These are phyloP conservation scores for Scelioninae gen. 1 DNA, from an alignment of 2,888 invertebrate species.

Conservation along the genomic window DNA sequence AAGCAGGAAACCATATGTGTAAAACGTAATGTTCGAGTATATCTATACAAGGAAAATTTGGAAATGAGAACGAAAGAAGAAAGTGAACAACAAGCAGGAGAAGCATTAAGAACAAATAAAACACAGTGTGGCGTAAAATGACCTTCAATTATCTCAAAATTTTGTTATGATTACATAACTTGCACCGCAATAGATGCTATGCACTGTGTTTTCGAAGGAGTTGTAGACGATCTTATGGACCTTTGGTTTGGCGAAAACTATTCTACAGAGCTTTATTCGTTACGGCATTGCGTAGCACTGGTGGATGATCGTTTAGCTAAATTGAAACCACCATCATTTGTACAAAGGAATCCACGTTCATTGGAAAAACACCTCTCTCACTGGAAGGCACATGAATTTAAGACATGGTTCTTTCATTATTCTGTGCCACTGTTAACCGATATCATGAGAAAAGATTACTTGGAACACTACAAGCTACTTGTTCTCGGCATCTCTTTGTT, in stretches of 20 bases:
- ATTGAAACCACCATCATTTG: conserved; percentile 53
- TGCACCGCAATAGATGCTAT: no score
- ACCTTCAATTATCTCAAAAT: no score
- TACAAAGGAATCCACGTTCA: conserved; percentile 57
- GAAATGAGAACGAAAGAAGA: no score
- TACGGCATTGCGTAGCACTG: conserved; percentile 17
- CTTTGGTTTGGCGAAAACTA: conserved; percentile 9
- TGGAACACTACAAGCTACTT: conserved; percentile 65
- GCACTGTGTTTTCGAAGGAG: no score
- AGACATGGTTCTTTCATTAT: conserved; percentile 68
- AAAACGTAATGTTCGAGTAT: no score
- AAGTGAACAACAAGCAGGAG: no score
- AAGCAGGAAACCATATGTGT: no score
- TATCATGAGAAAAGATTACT: conserved; percentile 66
- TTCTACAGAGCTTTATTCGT: conserved; percentile 25
- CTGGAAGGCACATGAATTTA: conserved; percentile 72
- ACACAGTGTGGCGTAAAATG: no score
- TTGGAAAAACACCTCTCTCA: conserved; percentile 56
- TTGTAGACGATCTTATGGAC: no score
- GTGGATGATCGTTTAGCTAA: conserved; percentile 16
- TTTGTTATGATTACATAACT: no score
- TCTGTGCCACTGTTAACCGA: conserved; percentile 69
- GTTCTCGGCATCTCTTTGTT: conserved; percentile 60
- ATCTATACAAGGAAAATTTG: no score
- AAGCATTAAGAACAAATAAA: no score